These are phyloP conservation scores for Antechinus stuartii DNA, from an alignment of 2,113 vertebrate genomes.

Conservation along the genomic window DNA sequence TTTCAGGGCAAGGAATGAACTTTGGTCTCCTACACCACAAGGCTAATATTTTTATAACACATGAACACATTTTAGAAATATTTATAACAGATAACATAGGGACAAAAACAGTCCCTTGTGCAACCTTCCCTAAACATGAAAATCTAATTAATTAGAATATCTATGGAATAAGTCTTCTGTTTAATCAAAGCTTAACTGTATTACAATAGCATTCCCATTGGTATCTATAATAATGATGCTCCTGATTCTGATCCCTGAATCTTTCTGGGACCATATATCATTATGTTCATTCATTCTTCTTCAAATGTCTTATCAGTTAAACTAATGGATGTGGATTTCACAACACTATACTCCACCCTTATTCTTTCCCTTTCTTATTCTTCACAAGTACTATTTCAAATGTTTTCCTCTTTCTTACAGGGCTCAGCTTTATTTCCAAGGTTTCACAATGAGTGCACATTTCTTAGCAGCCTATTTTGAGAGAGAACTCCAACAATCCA, in stretches of 20 bases:
- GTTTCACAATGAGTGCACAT: background rate
- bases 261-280: background rate
- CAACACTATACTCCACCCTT: background rate
- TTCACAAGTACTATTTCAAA: background rate
- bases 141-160: background rate
- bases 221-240: slow-evolving; percentile 23
- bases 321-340: background rate
- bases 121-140: background rate
- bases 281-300: background rate
- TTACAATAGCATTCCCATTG: slow-evolving; percentile 3
- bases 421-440: background rate
- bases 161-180: background rate
- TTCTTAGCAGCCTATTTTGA: background rate
- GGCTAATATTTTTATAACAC: background rate
- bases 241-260: background rate
- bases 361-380: background rate
- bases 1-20: background rate
- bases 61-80: background rate
- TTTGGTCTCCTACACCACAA: background rate
- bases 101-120: background rate
- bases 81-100: background rate
- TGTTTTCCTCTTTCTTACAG: background rate
- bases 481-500: background rate
- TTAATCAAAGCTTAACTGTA: background rate
- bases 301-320: background rate